phyloP scores from a whole-genome alignment of 2,888 invertebrate genomes.

The Flabesymbios commensalis region DNA sequence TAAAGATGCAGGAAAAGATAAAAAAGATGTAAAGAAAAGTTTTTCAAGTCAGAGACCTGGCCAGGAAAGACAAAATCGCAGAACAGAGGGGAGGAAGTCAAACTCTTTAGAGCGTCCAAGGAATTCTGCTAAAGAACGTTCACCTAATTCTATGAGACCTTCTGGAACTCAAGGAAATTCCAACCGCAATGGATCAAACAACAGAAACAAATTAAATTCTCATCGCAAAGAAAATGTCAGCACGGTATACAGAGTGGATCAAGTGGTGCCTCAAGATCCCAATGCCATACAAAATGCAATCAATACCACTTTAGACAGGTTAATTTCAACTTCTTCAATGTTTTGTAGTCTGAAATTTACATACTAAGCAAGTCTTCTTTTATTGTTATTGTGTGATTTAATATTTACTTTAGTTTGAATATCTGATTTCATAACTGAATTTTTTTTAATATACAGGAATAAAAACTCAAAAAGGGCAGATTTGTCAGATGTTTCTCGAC shows the following conservation, averaged over 20 bases:
- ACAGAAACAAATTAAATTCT: background rate
- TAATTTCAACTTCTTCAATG: background rate
- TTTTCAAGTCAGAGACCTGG: conserved; percentile 60
- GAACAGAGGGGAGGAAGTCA: background rate
- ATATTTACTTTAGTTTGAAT: too few species aligned
- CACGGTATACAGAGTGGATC: conserved; percentile 65
- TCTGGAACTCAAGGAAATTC: too few species aligned
- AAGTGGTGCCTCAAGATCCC: conserved; percentile 66
- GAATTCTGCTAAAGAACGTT: too few species aligned
- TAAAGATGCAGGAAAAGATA: conserved; percentile 45
- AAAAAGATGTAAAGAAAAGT: conserved; percentile 45
- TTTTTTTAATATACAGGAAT: background rate
- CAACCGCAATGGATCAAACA: too few species aligned
- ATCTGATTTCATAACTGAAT: too few species aligned
- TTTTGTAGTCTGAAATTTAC: too few species aligned
- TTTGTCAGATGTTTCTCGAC: conserved; percentile 54
- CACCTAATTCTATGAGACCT: too few species aligned
- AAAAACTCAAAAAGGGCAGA: conserved; percentile 43
- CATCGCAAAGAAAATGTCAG: conserved; percentile 46
- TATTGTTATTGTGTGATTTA: too few species aligned
- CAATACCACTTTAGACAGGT: conserved; percentile 35
- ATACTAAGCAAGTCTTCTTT: too few species aligned
- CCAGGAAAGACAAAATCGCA: conserved; percentile 54
- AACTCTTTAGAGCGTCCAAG: background rate
- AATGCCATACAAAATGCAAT: conserved; percentile 66